Percentiles rank a stretch among this genome's conserved stretches.
Conservation (phyloP, 2,113 vertebrate species). For the Pluvialis apricaria region DNA sequence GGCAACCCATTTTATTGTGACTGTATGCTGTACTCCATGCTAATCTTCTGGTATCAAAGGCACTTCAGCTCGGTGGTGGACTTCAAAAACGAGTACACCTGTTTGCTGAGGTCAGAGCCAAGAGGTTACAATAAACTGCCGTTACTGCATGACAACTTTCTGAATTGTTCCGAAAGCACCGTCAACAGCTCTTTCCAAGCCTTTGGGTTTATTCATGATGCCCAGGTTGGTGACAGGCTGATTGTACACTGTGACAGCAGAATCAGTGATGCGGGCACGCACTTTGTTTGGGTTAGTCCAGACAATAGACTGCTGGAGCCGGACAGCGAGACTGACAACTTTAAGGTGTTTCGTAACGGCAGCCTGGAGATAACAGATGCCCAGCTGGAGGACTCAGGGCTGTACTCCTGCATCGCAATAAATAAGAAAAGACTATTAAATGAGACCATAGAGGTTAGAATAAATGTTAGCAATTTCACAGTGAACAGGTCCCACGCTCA, state of each 20-base stretch:
- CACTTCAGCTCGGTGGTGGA: constrained; percentile 79
- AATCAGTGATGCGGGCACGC: constrained; percentile 5
- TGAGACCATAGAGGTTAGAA: constrained; percentile 72
- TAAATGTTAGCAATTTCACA: constrained; percentile 78
- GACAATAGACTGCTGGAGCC: constrained; percentile 69
- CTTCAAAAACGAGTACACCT: constrained; percentile 77
- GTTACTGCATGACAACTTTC: constrained; percentile 47
- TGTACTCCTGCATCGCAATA: constrained; percentile 77
- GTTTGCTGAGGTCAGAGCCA: constrained; percentile 46
- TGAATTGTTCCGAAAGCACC: constrained; percentile 71
- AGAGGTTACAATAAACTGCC: constrained; percentile 46
- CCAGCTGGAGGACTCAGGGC: constrained; percentile 75
- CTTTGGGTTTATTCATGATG: constrained; percentile 67
- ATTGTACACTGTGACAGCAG: constrained; percentile 78
- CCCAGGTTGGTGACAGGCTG: constrained; percentile 75
- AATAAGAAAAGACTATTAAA: constrained; percentile 66
- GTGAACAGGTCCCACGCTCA: constrained; percentile 58
- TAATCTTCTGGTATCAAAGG: constrained; percentile 81
- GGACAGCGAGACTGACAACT: constrained; percentile 25
- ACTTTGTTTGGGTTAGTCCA: constrained; percentile 80
- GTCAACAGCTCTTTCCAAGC: constrained; percentile 61
- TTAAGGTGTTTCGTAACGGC: constrained; percentile 77
- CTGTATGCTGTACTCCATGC: constrained; percentile 75
- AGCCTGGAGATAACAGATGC: constrained; percentile 79
- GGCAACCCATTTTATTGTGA: constrained; percentile 84